These are phyloP conservation scores for Rhamphomyia laevipes DNA, from an alignment of 2,888 invertebrate species.

Conservation along the genomic window DNA sequence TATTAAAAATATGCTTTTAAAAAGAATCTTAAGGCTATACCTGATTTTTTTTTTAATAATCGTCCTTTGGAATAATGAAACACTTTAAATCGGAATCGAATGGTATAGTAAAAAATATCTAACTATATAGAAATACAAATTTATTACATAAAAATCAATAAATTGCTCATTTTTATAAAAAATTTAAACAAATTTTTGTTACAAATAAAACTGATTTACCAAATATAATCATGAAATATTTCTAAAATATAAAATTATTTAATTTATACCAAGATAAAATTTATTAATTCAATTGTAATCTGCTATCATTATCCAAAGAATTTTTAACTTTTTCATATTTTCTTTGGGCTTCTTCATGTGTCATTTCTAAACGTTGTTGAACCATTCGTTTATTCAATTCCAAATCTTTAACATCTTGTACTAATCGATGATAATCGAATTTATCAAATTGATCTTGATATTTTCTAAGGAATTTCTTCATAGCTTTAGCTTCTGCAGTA, in stretches of 20 bases:
- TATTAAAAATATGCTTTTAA: too few species aligned
- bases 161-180: too few species aligned
- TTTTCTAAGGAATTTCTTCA: constrained; percentile 31
- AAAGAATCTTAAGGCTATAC: too few species aligned
- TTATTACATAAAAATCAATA: too few species aligned
- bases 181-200: not conserved
- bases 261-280: not conserved
- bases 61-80: too few species aligned
- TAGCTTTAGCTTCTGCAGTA: constrained; percentile 28
- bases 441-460: constrained; percentile 33
- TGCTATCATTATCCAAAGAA: constrained; percentile 25
- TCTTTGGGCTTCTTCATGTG: constrained; percentile 33
- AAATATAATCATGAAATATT: not conserved
- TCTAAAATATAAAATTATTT: not conserved
- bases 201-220: not conserved
- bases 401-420: constrained; percentile 29
- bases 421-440: constrained; percentile 30
- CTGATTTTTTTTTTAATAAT: too few species aligned
- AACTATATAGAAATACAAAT: too few species aligned
- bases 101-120: too few species aligned
- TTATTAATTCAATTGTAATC: constrained; percentile 22
- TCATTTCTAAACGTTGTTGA: constrained; percentile 31
- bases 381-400: constrained; percentile 35
- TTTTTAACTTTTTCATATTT: constrained; percentile 33
- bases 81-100: too few species aligned